Evolutionary conservation across 2,888 invertebrate genomes (phyloP).

Genomic region (Phytoseiulus persimilis): DNA sequence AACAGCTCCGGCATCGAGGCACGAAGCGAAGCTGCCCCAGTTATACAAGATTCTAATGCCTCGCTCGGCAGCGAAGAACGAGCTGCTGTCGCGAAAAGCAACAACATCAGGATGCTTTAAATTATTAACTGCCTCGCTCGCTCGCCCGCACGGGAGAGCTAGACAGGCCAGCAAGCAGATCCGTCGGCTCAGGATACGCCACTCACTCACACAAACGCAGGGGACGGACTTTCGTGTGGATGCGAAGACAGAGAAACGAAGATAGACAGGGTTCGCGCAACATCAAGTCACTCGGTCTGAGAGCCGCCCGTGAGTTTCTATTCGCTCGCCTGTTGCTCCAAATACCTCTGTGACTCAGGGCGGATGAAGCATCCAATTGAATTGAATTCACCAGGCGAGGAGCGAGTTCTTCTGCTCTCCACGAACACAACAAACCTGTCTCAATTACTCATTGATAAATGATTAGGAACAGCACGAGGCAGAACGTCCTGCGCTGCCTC

Average conservation of each 20-base stretch:
- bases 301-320: neutral
- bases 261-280: neutral
- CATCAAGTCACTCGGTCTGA: neutral
- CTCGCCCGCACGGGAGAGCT: neutral
- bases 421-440: neutral
- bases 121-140: neutral
- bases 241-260: neutral
- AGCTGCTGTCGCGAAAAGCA: neutral
- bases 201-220: neutral
- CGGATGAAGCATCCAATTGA: neutral
- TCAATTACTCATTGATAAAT: neutral
- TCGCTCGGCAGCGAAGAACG: neutral
- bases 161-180: neutral
- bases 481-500: neutral
- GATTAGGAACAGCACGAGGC: neutral
- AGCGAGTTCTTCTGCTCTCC: neutral
- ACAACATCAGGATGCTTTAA: slow-evolving; percentile 10
- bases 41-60: neutral
- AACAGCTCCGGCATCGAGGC: too few species aligned
- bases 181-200: neutral
- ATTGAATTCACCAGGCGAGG: neutral
- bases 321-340: neutral
- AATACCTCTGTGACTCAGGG: neutral
- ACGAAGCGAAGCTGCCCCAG: neutral
- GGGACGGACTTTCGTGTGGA: neutral